Percentiles rank a stretch among this genome's conserved stretches.
These are phyloP conservation scores for Copidosoma aretas DNA, from an alignment of 2,888 invertebrate species.

Conservation along the genomic window DNA sequence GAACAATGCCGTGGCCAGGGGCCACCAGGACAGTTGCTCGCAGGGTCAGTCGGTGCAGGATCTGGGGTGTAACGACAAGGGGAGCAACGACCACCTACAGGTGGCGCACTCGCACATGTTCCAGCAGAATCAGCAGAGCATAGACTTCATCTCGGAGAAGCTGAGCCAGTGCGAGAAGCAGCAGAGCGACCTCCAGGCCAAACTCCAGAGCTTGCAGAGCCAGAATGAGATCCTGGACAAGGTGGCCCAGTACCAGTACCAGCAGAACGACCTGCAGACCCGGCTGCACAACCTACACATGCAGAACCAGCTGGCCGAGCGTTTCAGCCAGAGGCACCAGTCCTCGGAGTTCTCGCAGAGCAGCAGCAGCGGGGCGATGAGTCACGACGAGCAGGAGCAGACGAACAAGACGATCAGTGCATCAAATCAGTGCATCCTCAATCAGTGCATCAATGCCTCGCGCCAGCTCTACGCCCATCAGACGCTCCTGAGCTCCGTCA, in stretches of 20 bases:
- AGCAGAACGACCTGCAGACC: conserved; percentile 55
- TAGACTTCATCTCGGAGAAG: conserved; percentile 59
- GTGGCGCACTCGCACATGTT: conserved; percentile 45
- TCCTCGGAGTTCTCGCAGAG: conserved; percentile 45
- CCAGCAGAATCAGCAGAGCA: conserved; percentile 57
- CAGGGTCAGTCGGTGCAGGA: too few species aligned
- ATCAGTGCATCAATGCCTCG: conserved; percentile 37
- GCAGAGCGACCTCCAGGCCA: conserved; percentile 58
- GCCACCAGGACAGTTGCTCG: too few species aligned
- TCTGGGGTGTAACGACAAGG: conserved; percentile 39
- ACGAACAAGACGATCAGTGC: conserved; percentile 40
- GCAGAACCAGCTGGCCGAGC: conserved; percentile 53
- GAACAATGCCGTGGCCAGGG: conserved; percentile 44
- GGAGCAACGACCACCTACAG: conserved; percentile 39
- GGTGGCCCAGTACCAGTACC: conserved; percentile 58
- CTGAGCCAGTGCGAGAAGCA: conserved; percentile 59
- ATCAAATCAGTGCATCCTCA: conserved; percentile 39
- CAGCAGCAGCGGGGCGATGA: neutral
- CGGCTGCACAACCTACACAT: conserved; percentile 55
- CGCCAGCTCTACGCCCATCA: conserved; percentile 47
- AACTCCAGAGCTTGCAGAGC: conserved; percentile 58
- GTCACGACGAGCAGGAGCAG: conserved; percentile 28
- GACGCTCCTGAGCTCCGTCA: conserved; percentile 47
- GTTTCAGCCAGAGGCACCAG: conserved; percentile 45
- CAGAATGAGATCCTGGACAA: conserved; percentile 60